These are phyloP conservation scores for Theristus sp. DNA, from an alignment of 2,888 invertebrate species.

Conservation along the genomic window DNA sequence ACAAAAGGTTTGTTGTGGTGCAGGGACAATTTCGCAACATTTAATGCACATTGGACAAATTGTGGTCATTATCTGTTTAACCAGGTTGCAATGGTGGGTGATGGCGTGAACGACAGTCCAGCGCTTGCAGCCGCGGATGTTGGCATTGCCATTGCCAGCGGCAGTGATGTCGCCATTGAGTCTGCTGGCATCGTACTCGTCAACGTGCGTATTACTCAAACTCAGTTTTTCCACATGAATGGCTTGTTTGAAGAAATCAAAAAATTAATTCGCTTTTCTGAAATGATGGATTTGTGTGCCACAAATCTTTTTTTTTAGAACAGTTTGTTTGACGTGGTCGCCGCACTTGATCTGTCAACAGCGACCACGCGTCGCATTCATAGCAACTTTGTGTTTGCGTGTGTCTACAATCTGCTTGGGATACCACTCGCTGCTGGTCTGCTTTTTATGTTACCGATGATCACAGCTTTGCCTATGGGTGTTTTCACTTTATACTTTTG, in stretches of 20 bases:
- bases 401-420: constrained; percentile 81
- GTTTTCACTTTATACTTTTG: constrained; percentile 41
- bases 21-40: too few relatives aligned
- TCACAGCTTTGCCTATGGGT: constrained; percentile 48
- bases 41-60: too few relatives aligned
- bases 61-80: too few relatives aligned
- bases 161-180: constrained; percentile 95
- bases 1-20: constrained; percentile 38
- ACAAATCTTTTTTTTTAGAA: too few relatives aligned
- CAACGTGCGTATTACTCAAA: constrained; percentile 52
- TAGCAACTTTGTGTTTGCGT: constrained; percentile 85
- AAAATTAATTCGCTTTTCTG: too few relatives aligned
- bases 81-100: constrained; percentile 93
- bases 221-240: too few relatives aligned
- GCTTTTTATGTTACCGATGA: too few relatives aligned
- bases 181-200: constrained; percentile 94
- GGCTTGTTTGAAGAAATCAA: too few relatives aligned
- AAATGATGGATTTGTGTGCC: too few relatives aligned
- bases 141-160: constrained; percentile 90
- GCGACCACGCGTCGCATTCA: constrained; percentile 69
- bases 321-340: constrained; percentile 84
- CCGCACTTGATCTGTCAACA: constrained; percentile 72
- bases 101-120: constrained; percentile 95
- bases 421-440: constrained; percentile 91
- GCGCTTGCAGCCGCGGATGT: constrained; percentile 94